phyloP scores from a whole-genome alignment of 2,113 vertebrate species.

The Eclectus roratus region DNA sequence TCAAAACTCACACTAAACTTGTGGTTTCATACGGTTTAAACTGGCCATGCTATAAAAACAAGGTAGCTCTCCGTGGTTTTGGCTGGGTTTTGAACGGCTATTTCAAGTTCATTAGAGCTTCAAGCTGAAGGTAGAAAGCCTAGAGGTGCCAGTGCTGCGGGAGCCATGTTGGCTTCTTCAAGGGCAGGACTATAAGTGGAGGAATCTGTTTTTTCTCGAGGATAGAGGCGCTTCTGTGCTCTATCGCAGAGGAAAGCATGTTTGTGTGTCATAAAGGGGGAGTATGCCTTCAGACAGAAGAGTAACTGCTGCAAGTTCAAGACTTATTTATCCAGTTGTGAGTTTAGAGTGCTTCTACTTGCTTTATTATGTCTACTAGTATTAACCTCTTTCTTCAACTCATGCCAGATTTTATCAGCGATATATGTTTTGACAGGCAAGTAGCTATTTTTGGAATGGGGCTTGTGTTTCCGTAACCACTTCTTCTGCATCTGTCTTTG shows the following conservation, averaged over 20 bases:
- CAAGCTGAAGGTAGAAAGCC: background rate
- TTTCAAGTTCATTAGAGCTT: background rate
- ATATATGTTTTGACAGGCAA: background rate
- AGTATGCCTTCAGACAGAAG: background rate
- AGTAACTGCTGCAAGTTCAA: background rate
- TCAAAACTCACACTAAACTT: background rate
- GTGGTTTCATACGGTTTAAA: accelerated
- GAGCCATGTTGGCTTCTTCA: background rate
- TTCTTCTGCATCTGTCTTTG: background rate
- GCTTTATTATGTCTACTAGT: background rate
- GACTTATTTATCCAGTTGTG: background rate
- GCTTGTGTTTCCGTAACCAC: background rate
- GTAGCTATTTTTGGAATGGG: background rate
- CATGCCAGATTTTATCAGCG: background rate
- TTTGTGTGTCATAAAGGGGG: background rate
- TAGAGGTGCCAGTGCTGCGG: background rate
- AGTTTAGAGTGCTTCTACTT: background rate
- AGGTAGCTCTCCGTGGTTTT: background rate
- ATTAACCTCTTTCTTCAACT: background rate
- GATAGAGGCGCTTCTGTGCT: background rate
- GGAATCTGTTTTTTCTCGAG: background rate
- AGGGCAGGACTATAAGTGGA: background rate
- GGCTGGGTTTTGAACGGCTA: background rate
- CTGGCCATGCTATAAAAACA: background rate
- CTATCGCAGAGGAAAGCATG: background rate